Base-by-base conservation (phyloP, 2,888 invertebrate genomes). In the Pollenia griseotomentosa region DNA sequence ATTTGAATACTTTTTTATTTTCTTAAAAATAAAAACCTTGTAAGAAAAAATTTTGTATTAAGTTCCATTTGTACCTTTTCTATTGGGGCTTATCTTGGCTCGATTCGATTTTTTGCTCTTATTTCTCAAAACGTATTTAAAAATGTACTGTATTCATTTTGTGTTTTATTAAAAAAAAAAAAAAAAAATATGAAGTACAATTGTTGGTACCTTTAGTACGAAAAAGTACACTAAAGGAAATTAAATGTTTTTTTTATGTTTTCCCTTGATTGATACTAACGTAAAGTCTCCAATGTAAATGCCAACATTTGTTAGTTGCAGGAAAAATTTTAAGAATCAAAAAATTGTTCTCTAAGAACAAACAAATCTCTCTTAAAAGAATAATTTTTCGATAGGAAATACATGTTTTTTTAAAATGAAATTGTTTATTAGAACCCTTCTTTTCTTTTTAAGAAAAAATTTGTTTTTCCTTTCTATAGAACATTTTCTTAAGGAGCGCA, bases 191-290 rank as follows among this genome's bases (percentile, higher is more conserved):
- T 33, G 33, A 33, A 33, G 6, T 33, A 33, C 4, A 33, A 33
- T 6, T 33, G 8, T 33, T 46, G n/a, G 33, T 51, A 53, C 42
- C 46, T 46, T 1, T 33, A 33, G 33, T 33, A 33, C 33, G 33
- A 33, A 33, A 4, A 10, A 51, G 7, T 61, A 59, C 44, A 51
- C 63, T 51, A 66, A 79, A 83, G 79, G 84, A 84, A 79, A 84
- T 85, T 80, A 80, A 85, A 85, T 70, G 63, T 73, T 66, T 70
- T 65, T 63, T 80, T 71, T 61, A 19, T 81, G 40, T 48, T 55
- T 46, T 70, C 48, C 23, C n/a, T 68, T 74, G 84, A 84, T 84
- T 84, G 84, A 84, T 84, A 79, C 44, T 68, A 40, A 16, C 11
- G 14, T 74, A 42, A 44, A 65, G 2, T 42, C 53, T 51, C 2